These are phyloP conservation scores for Myrmecophaga tridactyla DNA, from an alignment of 2,113 vertebrate species.

Conservation along the genomic window DNA sequence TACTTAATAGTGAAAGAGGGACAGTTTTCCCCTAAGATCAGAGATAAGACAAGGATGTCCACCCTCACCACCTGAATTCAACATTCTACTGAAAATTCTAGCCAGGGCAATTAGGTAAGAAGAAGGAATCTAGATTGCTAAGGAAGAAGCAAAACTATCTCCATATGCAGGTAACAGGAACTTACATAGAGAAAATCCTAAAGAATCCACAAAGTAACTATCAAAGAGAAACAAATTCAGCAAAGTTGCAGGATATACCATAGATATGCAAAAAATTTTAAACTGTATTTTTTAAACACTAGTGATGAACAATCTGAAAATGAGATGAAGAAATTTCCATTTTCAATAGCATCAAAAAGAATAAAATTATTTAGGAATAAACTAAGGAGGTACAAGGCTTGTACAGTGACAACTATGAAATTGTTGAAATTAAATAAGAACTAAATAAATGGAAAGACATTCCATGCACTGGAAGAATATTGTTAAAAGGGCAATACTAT, in stretches of 20 bases:
- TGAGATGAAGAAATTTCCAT: not conserved
- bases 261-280: not conserved
- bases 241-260: not conserved
- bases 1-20: not conserved
- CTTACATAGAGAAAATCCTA: not conserved
- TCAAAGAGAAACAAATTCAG: not conserved
- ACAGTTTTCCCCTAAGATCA: not conserved
- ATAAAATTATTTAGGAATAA: constrained; percentile 1
- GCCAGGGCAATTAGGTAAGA: not conserved
- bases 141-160: not conserved
- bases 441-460: not conserved
- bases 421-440: not conserved
- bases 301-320: constrained; percentile 10
- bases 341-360: not conserved
- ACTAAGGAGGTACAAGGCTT: not conserved
- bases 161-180: not conserved
- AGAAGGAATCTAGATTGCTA: not conserved
- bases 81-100: not conserved
- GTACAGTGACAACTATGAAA: not conserved
- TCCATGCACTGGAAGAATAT: not conserved
- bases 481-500: not conserved
- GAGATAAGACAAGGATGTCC: not conserved
- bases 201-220: not conserved
- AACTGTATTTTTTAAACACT: not conserved
- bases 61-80: not conserved